These are phyloP conservation scores for Phymastichus coffea DNA, from an alignment of 1,140 invertebrate genomes.

Conservation along the genomic window DNA sequence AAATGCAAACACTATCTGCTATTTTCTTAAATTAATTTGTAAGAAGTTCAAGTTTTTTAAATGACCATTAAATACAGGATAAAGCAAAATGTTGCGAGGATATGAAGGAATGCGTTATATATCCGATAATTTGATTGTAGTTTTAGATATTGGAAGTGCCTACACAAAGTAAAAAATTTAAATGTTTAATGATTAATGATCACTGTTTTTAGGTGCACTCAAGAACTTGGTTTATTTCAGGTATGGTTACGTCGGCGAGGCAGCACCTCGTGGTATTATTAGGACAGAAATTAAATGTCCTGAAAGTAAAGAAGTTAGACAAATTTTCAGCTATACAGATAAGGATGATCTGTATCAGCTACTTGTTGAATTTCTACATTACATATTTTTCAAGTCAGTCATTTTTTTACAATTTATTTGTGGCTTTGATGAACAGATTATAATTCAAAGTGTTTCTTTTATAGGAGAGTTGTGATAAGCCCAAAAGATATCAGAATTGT, in stretches of 20 bases:
- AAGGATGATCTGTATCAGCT: slow-evolving; percentile 81
- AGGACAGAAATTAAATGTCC: slow-evolving; percentile 73
- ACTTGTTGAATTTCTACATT: slow-evolving; percentile 85
- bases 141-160: slow-evolving; percentile 87
- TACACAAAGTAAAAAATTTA: slow-evolving; percentile 79
- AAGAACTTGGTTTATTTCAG: too few species aligned
- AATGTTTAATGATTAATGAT: neutral
- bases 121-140: slow-evolving; percentile 83
- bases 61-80: neutral
- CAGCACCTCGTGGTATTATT: slow-evolving; percentile 83
- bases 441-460: slow-evolving; percentile 19
- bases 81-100: slow-evolving; percentile 37
- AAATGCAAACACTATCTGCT: too few species aligned
- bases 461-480: slow-evolving; percentile 83
- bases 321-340: slow-evolving; percentile 71
- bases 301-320: slow-evolving; percentile 63
- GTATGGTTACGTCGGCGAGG: slow-evolving; percentile 89
- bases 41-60: too few species aligned
- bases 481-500: slow-evolving; percentile 91
- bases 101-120: slow-evolving; percentile 78
- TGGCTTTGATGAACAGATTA: neutral
- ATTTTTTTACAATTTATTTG: neutral
- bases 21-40: too few species aligned
- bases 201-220: slow-evolving; percentile 22
- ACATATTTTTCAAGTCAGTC: slow-evolving; percentile 82